Evolutionary conservation across 2,113 vertebrate species (phyloP), one percentile per base, ranked within the genome.

Genomic region (Addax nasomaculatus): DNA sequence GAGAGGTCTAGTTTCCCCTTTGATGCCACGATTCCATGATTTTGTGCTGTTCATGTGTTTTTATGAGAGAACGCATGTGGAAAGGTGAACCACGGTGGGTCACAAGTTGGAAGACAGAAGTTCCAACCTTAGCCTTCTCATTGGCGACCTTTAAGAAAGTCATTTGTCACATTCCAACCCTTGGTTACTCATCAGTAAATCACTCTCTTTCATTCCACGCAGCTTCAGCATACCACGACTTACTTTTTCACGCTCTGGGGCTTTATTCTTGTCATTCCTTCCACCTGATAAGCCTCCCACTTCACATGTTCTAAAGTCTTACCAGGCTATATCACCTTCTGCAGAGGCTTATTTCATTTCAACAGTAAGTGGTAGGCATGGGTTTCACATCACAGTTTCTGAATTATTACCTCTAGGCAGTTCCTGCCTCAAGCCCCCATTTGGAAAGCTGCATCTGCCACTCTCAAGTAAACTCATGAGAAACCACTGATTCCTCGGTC

Each of bases 271-370:
- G 25, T 78, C 58, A 45, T 58, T 83, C 36, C 12, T 94, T 49
- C 70, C 30, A 51, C 67, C 39, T n/a, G 76, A 90, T 79, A 53
- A 92, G 17, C 92, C 25, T 92, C 95, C 29, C 39, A 90, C 51
- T 3, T 36, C 36, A 53, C 11, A 67, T 16, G 19, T 84, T 30
- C 47, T n/a, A 4, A 90, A 62, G 92, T 29, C 30, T 45, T 27
- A 55, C 3, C 19, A 19, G 33, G 10, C 33, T 29, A 89, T n/a
- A 10, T 58, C 36, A 47, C 78, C 83, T 89, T 93, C 27, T 51
- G 53, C 49, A 45, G n/a, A 21, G 1, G n/a, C 21, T 93, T 7
- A 5, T 19, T 79, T 67, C 25, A 17, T 3, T 49, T 79, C 53
- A 30, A 49, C 15, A 5, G 4, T 17, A 12, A 2, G 53, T 17